Conservation (phyloP, 2,888 invertebrate genomes). For the Chirona hameri region DNA sequence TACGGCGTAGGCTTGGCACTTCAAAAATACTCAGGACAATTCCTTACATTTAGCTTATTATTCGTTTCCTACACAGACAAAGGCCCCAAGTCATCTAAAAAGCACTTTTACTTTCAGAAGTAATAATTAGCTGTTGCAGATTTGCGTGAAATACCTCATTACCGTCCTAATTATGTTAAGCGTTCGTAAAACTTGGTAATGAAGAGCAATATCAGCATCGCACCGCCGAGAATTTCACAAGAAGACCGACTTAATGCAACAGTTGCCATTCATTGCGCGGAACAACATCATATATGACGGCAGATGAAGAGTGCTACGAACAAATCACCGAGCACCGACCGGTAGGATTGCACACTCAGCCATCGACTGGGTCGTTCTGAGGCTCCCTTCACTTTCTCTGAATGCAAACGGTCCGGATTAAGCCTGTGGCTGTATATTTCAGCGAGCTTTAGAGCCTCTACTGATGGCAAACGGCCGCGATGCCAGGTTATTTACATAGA, state of each 20-base stretch:
- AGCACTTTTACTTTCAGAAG: no score
- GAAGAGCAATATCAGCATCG: neutral
- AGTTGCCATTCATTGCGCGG: neutral
- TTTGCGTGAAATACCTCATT: no score
- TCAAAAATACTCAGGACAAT: no score
- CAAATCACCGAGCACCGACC: neutral
- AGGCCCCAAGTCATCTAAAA: no score
- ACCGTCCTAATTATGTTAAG: no score
- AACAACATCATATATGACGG: neutral
- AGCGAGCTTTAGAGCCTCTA: neutral
- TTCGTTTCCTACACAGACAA: no score
- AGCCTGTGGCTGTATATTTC: neutral
- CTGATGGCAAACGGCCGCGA: neutral
- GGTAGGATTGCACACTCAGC: neutral
- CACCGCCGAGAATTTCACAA: neutral
- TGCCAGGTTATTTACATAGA: neutral
- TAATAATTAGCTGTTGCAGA: no score
- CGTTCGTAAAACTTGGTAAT: neutral
- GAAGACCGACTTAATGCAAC: neutral
- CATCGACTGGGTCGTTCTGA: neutral
- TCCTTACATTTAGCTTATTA: no score
- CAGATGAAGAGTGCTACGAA: neutral
- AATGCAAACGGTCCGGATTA: neutral
- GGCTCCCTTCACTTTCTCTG: neutral
- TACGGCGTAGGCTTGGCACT: no score